Conservation (phyloP, 2,888 invertebrate genomes). For the Smittia sp. region DNA sequence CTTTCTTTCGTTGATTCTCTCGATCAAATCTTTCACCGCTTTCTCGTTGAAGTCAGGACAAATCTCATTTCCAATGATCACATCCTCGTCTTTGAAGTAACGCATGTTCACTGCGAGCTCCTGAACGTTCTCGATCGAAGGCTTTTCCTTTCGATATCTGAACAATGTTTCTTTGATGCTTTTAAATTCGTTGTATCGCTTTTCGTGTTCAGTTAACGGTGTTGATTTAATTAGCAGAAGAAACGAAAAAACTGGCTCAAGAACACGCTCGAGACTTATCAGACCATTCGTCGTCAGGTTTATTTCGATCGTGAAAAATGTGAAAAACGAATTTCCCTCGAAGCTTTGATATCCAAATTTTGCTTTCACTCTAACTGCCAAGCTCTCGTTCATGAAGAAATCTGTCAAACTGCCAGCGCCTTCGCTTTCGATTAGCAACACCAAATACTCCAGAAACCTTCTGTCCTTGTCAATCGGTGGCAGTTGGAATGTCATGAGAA, state of each 20-base stretch:
- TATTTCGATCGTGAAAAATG: conserved; percentile 69
- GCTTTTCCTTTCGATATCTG: conserved; percentile 67
- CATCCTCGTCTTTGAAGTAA: conserved; percentile 72
- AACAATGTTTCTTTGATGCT: conserved; percentile 68
- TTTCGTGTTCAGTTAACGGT: conserved; percentile 62
- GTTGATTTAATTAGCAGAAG: conserved; percentile 66
- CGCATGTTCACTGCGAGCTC: conserved; percentile 74
- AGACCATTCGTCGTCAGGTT: conserved; percentile 76
- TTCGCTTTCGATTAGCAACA: conserved; percentile 78
- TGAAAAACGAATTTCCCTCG: conserved; percentile 61
- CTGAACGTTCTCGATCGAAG: conserved; percentile 75
- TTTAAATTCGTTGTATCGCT: conserved; percentile 64
- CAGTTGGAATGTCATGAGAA: conserved; percentile 54
- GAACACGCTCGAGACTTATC: conserved; percentile 68
- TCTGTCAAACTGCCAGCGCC: conserved; percentile 76
- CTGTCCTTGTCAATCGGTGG: conserved; percentile 49
- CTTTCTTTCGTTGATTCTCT: not conserved
- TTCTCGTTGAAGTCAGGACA: conserved; percentile 69
- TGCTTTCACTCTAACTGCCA: conserved; percentile 20
- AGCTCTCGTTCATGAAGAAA: conserved; percentile 69
- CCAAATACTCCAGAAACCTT: conserved; percentile 62
- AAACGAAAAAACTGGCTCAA: conserved; percentile 76
- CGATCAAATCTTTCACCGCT: not conserved
- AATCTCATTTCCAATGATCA: conserved; percentile 69
- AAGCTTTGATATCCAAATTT: conserved; percentile 61